Base-by-base conservation (phyloP, 1,140 invertebrate genomes). In the Drosophila quadrilineata region DNA sequence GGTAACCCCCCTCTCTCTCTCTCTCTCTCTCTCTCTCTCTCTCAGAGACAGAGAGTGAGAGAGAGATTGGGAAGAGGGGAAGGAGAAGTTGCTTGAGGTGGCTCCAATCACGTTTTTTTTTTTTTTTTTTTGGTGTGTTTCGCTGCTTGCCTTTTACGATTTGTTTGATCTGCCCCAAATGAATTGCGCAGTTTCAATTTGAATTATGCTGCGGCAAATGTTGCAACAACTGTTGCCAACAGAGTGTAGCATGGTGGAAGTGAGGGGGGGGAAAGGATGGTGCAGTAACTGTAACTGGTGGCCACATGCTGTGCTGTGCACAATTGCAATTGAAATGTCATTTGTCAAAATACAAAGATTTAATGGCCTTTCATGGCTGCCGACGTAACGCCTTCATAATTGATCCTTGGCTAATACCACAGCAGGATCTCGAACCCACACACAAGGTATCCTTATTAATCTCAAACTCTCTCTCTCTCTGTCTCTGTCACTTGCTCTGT, bases 261-360 rank as follows among this genome's bases (percentile, higher is more conserved):
- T 1, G 41, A 46, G 19, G 6, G 22, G 1, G 9, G 3, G 22
- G 35, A 10, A 6, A 9, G 35, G 12, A 2, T 8, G 17, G 45
- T 33, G 31, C n/a, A n/a, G n/a, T n/a, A n/a, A n/a, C n/a, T n/a
- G n/a, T n/a, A n/a, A n/a, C 40, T 26, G 22, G 36, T 24, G 67
- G 54, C 54, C 79, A 56, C 79, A 85, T 71, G 80, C 71, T 69
- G 75, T 53, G n/a, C n/a, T n/a, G 72, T 28, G 29, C 45, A 62
- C 75, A 86, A 85, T 75, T 79, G 71, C 79, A 74, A 85, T 86
- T 86, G 87, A 87, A 87, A 76, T 87, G 87, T 88, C 86, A 88
- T 88, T 87, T 88, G 87, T 88, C 87, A 88, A 88, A 88, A 87
- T 88, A 88, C 40, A 88, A 88, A n/a, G n/a, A 85, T 88, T 88